Evolutionary conservation across 2,888 invertebrate genomes (phyloP), one percentile per base, ranked within the genome.

Genomic region (Holacanthella duospinosa): DNA sequence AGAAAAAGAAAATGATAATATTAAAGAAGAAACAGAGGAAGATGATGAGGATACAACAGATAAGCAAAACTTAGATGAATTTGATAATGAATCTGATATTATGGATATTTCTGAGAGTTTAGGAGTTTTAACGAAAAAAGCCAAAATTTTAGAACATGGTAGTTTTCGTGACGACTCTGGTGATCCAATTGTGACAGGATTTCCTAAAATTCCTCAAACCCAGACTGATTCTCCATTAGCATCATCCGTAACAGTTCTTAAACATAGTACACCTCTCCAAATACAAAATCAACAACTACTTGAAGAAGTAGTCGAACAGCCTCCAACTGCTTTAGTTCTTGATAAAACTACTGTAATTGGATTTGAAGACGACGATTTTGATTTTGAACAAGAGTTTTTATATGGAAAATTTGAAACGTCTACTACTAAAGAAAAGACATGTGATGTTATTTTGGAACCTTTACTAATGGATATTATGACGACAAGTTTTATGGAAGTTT

Each of bases 401-500:
- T 21, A 48, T 48, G n/a, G 19, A 9, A 48, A 48, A 21, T 48
- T 48, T 48, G 48, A 48, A n/a, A 16, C n/a, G n/a, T n/a, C n/a
- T n/a, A n/a, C n/a, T n/a, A n/a, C n/a, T n/a, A n/a, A n/a, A n/a
- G n/a, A n/a, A n/a, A n/a, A n/a, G n/a, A n/a, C n/a, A n/a, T n/a
- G n/a, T n/a, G n/a, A n/a, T n/a, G n/a, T n/a, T n/a, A n/a, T n/a
- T n/a, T n/a, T 16, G 21, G 48, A 21, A 48, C 16, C 4, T 36
- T 36, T 36, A 48, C 16, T 4, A 9, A 21, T 48, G 12, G 48
- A 48, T 9, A n/a, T 4, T 12, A 28, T 29, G 55, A 26, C 29
- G 9, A 29, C 29, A 6, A 55, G 29, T 55, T 55, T 55, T 16
- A 55, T 55, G 55, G 55, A 55, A 9, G 29, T 29, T 27, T 55